Evolutionary conservation across 2,113 vertebrate species (phyloP).

Genomic region (Corythornis cristatus): DNA sequence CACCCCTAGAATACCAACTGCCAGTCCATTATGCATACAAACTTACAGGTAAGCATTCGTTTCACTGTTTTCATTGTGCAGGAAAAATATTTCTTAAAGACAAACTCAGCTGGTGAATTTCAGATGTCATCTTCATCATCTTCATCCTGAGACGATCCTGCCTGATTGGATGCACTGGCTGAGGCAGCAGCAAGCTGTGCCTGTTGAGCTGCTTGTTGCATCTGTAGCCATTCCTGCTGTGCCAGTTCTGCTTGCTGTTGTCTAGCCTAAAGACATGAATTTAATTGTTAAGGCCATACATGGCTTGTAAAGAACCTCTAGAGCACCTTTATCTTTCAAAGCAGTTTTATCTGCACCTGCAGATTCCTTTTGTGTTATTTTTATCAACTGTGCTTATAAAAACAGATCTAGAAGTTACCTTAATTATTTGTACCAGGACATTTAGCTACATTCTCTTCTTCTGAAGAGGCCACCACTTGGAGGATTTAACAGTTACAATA

Average conservation of each 20-base stretch:
- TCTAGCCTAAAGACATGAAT: slow-evolving; percentile 84
- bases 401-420: neutral
- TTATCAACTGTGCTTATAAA: neutral
- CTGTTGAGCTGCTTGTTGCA: slow-evolving; percentile 98
- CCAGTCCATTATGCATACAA: slow-evolving; percentile 78
- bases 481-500: neutral
- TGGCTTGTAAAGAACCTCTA: neutral
- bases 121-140: slow-evolving; percentile 98
- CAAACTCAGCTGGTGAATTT: slow-evolving; percentile 77
- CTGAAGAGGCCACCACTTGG: neutral
- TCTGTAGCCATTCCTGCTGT: slow-evolving; percentile 98
- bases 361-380: neutral
- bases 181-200: slow-evolving; percentile 95
- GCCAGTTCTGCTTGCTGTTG: slow-evolving; percentile 98
- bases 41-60: slow-evolving; percentile 81
- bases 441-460: neutral
- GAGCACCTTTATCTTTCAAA: neutral
- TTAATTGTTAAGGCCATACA: neutral
- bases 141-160: slow-evolving; percentile 97
- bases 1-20: slow-evolving; percentile 80
- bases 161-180: slow-evolving; percentile 90
- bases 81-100: slow-evolving; percentile 73
- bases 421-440: neutral
- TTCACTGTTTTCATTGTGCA: slow-evolving; percentile 79
- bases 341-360: neutral